Evolutionary conservation across 2,888 invertebrate genomes (phyloP), one percentile per base, ranked within the genome.

Genomic region (Perdita meconis): DNA sequence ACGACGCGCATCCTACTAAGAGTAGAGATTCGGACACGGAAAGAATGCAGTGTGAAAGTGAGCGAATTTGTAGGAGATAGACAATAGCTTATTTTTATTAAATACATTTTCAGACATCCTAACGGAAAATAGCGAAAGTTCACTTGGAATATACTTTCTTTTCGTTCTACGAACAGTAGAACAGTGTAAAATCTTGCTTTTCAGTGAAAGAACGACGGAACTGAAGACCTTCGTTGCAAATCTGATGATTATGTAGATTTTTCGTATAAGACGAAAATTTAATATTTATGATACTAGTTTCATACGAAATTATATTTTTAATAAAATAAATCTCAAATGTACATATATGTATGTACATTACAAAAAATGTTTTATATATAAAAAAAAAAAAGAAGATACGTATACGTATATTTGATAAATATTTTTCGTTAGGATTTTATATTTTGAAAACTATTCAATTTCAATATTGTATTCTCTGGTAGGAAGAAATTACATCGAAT

Each of bases 41-140:
- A 40, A 78, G 57, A 77, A 85, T 82, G 77, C 83, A 88, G 61
- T 85, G 82, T 61, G 86, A 87, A 40, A 82, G 38, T 68, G 79
- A 86, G 76, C 57, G 65, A 53, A 69, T 72, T 64, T 77, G 68
- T 79, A 81, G 64, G 69, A 78, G 56, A 87, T 80, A 82, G 83
- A 64, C 73, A 65, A 34, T 75, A 61, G 38, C 61, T 69, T 66
- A 57, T 38, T 57, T 76, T 71, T 71, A 36, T 81, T 64, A 6
- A 76, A 83, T 76, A 76, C 75, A 83, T 59, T 55, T 42, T 19
- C 56, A 55, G 66, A 30, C 16, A 65, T 79, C 68, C 67, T 73
- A 72, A 73, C 63, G 67, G 61, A 78, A 79, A 72, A 79, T 78
- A 72, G 38, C 22, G 47, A 26, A 70, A 65, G 19, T 63, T 78